Conservation (phyloP, 2,888 invertebrate species). For the Pogonocherus hispidulus region DNA sequence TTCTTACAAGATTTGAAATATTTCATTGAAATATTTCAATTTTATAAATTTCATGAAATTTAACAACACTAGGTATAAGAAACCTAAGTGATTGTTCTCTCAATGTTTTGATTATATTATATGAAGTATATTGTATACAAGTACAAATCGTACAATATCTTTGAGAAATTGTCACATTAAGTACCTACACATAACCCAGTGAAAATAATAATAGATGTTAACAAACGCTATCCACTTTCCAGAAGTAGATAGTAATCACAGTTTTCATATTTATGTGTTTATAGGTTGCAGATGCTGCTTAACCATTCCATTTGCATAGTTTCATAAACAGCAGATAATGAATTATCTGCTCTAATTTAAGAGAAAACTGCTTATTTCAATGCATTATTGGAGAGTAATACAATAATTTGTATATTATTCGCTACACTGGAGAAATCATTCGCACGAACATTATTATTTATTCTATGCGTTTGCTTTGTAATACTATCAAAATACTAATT, state of each 20-base stretch:
- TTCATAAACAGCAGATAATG: constrained; percentile 23
- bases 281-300: neutral
- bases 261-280: neutral
- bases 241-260: constrained; percentile 1
- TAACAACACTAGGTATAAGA: no score
- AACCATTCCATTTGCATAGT: constrained; percentile 11
- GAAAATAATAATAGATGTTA: neutral
- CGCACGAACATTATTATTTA: neutral
- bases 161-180: no score
- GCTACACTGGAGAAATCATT: constrained; percentile 34
- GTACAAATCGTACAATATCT: no score
- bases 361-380: constrained; percentile 32
- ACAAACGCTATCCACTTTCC: neutral
- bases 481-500: neutral
- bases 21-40: no score
- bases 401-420: constrained; percentile 16
- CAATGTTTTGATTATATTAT: no score
- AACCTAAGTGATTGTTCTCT: no score
- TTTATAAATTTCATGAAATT: no score
- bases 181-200: no score
- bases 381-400: constrained; percentile 8
- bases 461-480: neutral
- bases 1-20: no score
- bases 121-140: no score
- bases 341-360: constrained; percentile 30